phyloP scores from a whole-genome alignment of 2,113 vertebrate genomes.

The Platysteira castanea region DNA sequence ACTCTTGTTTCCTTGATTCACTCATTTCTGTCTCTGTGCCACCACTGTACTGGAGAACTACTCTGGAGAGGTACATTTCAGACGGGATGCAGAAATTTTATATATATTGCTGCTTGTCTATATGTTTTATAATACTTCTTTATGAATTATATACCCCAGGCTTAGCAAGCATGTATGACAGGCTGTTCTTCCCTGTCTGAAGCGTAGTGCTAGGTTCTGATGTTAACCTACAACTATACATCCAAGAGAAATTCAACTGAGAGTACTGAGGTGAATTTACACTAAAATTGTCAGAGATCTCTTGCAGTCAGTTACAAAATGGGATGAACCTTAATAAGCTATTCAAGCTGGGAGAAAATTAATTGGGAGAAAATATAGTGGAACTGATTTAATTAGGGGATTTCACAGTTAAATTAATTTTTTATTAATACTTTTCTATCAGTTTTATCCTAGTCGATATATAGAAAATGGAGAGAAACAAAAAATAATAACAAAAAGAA shows the following conservation, averaged over 20 bases:
- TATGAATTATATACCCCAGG: not conserved
- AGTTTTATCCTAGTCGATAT: not conserved
- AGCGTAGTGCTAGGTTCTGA: not conserved
- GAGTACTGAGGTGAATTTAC: not conserved
- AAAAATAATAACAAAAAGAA: not conserved
- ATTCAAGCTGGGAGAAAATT: not conserved
- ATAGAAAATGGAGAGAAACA: not conserved
- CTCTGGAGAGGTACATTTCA: not conserved
- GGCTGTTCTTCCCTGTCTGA: not conserved
- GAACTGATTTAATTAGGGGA: not conserved
- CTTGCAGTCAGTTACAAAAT: not conserved
- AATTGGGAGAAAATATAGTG: not conserved
- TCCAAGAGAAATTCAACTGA: not conserved
- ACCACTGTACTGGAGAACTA: not conserved
- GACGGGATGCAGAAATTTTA: not conserved
- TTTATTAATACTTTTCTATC: not conserved
- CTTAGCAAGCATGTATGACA: not conserved
- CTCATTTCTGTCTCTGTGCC: not conserved
- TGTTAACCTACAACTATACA: not conserved
- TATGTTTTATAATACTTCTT: not conserved
- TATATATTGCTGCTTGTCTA: not conserved
- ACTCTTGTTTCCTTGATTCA: not conserved
- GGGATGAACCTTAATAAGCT: not conserved
- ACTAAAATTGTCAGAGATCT: not conserved
- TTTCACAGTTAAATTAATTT: not conserved